Evolutionary conservation across 2,797 vertebrate species (phyloP).

Genomic region (Chrysocyon brachyurus): DNA sequence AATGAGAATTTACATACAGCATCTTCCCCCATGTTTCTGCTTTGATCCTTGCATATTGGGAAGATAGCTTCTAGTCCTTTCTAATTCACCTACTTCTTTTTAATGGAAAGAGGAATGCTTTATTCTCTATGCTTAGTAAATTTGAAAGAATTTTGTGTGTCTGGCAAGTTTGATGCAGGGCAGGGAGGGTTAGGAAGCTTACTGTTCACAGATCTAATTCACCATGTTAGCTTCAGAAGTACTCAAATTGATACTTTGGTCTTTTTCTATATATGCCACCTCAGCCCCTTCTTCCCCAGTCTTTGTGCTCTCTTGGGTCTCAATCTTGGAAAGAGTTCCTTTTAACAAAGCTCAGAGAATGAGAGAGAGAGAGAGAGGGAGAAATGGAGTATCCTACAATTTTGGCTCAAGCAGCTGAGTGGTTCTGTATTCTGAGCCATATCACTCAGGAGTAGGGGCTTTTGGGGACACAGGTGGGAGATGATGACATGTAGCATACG

Average conservation of each 20-base stretch:
- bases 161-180: not conserved
- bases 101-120: not conserved
- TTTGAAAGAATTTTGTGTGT: not conserved
- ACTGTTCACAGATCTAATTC: not conserved
- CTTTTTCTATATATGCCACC: not conserved
- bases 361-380: not conserved
- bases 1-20: not conserved
- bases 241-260: not conserved
- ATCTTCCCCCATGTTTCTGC: not conserved
- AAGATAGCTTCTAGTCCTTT: not conserved
- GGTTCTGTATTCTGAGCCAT: not conserved
- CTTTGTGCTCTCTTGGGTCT: not conserved
- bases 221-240: not conserved
- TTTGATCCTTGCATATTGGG: not conserved
- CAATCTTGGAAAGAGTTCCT: not conserved
- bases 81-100: not conserved
- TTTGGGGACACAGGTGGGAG: not conserved
- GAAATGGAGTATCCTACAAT: not conserved
- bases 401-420: not conserved
- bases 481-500: not conserved
- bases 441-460: not conserved
- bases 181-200: not conserved
- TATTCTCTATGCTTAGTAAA: not conserved
- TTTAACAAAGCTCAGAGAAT: not conserved
- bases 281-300: not conserved